These are phyloP conservation scores for Lypha dubia DNA, from an alignment of 2,888 invertebrate genomes.

Conservation along the genomic window DNA sequence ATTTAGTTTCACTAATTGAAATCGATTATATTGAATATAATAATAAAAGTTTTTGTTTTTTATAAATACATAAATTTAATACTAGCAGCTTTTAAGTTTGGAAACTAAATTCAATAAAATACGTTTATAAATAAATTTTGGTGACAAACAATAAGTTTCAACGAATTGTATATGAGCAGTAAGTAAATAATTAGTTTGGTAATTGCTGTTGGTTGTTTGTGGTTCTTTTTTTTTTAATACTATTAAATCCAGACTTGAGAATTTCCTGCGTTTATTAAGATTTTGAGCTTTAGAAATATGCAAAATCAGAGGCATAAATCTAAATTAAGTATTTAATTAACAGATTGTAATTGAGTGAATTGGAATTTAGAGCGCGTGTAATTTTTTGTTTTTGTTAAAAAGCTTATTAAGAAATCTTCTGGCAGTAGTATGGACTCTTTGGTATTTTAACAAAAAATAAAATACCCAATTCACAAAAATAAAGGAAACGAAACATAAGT, in stretches of 20 bases:
- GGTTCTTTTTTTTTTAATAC: constrained; percentile 21
- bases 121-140: constrained; percentile 28
- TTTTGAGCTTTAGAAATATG: constrained; percentile 65
- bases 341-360: constrained; percentile 64
- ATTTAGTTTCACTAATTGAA: constrained; percentile 29
- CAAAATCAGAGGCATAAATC: constrained; percentile 62
- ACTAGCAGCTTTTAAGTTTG: constrained; percentile 65
- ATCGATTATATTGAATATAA: constrained; percentile 6
- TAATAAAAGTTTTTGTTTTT: constrained; percentile 12
- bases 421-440: constrained; percentile 83
- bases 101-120: constrained; percentile 27
- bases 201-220: constrained; percentile 50
- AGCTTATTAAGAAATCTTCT: constrained; percentile 83
- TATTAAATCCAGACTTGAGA: constrained; percentile 74
- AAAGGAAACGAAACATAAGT: constrained; percentile 57
- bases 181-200: constrained; percentile 47
- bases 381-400: constrained; percentile 68
- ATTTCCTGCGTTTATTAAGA: constrained; percentile 68
- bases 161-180: constrained; percentile 68
- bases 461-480: constrained; percentile 79
- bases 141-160: constrained; percentile 13
- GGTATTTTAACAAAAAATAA: constrained; percentile 78
- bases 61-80: constrained; percentile 19
- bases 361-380: constrained; percentile 72
- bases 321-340: constrained; percentile 30